These are phyloP conservation scores for Polietes domitor DNA, from an alignment of 2,888 invertebrate species.

Conservation along the genomic window DNA sequence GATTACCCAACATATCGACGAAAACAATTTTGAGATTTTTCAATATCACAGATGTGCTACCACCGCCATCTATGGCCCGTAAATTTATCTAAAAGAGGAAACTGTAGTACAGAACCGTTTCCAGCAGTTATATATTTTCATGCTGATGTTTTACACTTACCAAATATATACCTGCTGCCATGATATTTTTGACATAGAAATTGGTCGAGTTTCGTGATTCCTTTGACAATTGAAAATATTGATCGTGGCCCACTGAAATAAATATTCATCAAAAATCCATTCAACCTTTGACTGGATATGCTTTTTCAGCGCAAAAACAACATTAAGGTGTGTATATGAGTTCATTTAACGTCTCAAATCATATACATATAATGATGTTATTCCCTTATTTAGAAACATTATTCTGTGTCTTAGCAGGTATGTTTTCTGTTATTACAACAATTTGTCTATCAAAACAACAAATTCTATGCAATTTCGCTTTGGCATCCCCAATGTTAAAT, in stretches of 20 bases:
- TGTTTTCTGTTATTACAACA: too few relatives aligned
- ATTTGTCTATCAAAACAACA: too few relatives aligned
- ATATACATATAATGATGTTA: too few relatives aligned
- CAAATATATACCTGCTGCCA: constrained; percentile 66
- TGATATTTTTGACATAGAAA: constrained; percentile 63
- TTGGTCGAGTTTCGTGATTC: constrained; percentile 67
- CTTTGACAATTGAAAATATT: constrained; percentile 69
- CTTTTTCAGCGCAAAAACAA: too few relatives aligned
- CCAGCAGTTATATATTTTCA: constrained; percentile 3
- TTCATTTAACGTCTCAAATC: too few relatives aligned
- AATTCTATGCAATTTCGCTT: too few relatives aligned
- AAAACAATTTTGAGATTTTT: constrained; percentile 80
- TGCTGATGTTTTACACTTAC: constrained; percentile 58
- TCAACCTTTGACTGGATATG: too few relatives aligned
- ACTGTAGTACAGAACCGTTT: neutral
- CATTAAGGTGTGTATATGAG: too few relatives aligned
- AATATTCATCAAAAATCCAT: neutral
- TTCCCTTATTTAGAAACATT: too few relatives aligned
- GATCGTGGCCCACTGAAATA: constrained; percentile 68
- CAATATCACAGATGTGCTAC: constrained; percentile 64
- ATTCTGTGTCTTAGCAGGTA: too few relatives aligned
- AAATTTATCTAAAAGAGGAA: constrained; percentile 80
- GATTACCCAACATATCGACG: constrained; percentile 81
- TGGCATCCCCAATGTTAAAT: too few relatives aligned
- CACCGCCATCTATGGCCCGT: constrained; percentile 81